Evolutionary conservation across 2,888 invertebrate genomes (phyloP).

Genomic region (Tanytarsus gracilentus): DNA sequence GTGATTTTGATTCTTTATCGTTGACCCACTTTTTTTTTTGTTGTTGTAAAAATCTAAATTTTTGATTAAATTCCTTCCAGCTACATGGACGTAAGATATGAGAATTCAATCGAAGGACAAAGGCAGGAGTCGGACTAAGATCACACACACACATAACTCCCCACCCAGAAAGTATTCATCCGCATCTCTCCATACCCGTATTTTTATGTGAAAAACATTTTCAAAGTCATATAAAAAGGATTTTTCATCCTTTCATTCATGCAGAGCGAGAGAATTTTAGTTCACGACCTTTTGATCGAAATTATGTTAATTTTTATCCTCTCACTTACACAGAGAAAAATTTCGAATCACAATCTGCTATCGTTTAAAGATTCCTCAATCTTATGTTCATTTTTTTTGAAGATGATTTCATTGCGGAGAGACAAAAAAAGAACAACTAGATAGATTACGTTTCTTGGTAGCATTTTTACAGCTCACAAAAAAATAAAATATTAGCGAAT

Average conservation of each 20-base stretch:
- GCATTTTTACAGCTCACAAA: neutral
- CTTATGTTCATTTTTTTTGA: neutral
- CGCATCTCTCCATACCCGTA: neutral
- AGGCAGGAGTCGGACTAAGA: constrained; percentile 13
- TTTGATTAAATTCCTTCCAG: neutral
- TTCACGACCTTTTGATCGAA: neutral
- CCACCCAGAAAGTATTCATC: neutral
- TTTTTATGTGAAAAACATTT: too few species aligned
- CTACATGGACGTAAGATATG: constrained; percentile 26
- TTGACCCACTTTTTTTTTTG: too few species aligned
- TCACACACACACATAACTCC: neutral
- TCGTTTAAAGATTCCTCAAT: neutral
- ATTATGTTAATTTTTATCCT: constrained; percentile 3
- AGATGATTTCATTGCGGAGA: neutral
- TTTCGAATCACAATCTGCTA: constrained; percentile 1
- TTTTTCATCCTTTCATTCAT: neutral
- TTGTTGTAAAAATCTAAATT: neutral
- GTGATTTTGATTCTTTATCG: too few species aligned
- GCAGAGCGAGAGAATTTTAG: neutral
- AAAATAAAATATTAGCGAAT: too few species aligned
- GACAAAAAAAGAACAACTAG: neutral
- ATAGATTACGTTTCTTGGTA: constrained; percentile 8
- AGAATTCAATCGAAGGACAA: constrained; percentile 16
- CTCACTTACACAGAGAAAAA: neutral
- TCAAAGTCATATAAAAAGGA: neutral